Percentiles rank a stretch among this genome's conserved stretches.
These are phyloP conservation scores for Agelas oroides DNA, from an alignment of 37 sponge, comb jelly and placozoan species.

Conservation along the genomic window DNA sequence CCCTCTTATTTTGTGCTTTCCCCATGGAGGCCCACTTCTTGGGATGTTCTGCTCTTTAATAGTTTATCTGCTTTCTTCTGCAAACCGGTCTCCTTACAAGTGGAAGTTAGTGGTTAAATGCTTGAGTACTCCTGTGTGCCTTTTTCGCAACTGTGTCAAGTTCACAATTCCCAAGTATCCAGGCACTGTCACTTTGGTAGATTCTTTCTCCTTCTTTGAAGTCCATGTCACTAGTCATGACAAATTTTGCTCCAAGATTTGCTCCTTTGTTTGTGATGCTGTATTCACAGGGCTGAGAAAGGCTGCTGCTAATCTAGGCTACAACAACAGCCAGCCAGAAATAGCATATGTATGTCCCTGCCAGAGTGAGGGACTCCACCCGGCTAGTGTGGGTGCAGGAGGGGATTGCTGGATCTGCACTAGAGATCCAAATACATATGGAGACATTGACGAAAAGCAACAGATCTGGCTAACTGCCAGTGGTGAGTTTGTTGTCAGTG, in stretches of 20 bases:
- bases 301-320: not conserved
- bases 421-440: not conserved
- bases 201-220: constrained; percentile 18
- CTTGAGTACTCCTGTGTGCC: not conserved
- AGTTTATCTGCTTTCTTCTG: not conserved
- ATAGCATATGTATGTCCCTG: constrained; percentile 13
- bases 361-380: not conserved
- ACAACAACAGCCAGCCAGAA: not conserved
- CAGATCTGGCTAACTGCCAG: not conserved
- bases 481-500: too few species aligned
- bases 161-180: not conserved
- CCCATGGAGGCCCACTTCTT: not conserved
- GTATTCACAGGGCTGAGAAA: not conserved
- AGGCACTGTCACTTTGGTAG: constrained; percentile 13
- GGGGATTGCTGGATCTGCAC: not conserved
- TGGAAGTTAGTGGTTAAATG: constrained; percentile 15
- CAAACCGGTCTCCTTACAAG: not conserved
- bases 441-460: not conserved
- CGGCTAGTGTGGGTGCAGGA: too few species aligned
- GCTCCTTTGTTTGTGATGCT: too few species aligned
- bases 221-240: constrained; percentile 3
- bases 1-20: constrained; percentile 2
- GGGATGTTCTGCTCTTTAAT: constrained; percentile 10
- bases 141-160: constrained; percentile 22
- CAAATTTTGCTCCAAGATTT: not conserved